phyloP scores from a whole-genome alignment of 2,888 invertebrate genomes.

The Zootermopsis nevadensis region DNA sequence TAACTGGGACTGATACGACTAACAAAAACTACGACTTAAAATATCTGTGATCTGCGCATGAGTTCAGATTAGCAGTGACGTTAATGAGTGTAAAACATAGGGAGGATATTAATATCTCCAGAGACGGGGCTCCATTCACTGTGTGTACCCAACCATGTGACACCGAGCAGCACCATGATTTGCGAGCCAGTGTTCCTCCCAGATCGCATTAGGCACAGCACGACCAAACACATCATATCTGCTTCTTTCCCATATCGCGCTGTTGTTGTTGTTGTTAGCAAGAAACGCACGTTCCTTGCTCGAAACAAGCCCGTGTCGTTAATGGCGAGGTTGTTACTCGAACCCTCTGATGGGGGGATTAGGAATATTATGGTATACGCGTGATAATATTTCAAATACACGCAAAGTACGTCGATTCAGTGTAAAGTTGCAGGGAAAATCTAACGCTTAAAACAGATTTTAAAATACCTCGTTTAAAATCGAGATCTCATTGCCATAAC shows the following conservation, averaged over 20 bases:
- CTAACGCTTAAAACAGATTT: too few relatives aligned
- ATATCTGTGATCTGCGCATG: neutral
- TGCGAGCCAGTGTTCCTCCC: neutral
- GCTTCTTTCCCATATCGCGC: neutral
- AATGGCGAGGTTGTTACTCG: neutral
- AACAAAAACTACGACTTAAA: neutral
- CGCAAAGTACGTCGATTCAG: too few relatives aligned
- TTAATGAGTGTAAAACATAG: conserved; percentile 11
- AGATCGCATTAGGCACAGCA: neutral
- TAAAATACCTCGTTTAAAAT: too few relatives aligned
- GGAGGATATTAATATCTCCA: neutral
- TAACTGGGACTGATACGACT: too few relatives aligned
- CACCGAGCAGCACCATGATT: neutral
- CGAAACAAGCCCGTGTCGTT: neutral
- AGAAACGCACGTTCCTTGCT: neutral
- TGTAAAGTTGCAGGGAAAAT: too few relatives aligned
- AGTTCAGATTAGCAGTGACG: neutral
- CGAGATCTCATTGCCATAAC: too few relatives aligned
- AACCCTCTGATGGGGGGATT: too few relatives aligned
- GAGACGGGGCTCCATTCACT: neutral
- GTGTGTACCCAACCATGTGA: neutral
- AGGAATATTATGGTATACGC: neutral
- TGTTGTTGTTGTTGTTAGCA: neutral
- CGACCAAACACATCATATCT: neutral
- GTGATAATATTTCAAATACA: too few relatives aligned